Percentiles rank a stretch among this genome's conserved stretches.
phyloP scores from a whole-genome alignment of 2,797 vertebrate genomes.

The Chanos chanos region DNA sequence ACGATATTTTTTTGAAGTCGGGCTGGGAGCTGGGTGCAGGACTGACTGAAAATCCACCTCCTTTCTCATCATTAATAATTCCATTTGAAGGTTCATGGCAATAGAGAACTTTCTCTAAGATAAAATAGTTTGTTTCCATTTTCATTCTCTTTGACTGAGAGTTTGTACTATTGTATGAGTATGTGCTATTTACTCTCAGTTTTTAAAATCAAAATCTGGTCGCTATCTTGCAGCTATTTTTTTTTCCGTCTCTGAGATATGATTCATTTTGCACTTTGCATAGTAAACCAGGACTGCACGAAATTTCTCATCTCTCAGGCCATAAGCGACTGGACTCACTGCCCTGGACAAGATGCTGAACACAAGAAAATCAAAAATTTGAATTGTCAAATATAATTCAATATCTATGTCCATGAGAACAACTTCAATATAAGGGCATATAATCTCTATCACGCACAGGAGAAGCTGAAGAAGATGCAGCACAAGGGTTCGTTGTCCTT shows the following conservation, averaged over 20 bases:
- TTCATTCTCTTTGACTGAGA: too few relatives aligned
- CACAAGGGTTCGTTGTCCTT: slow-evolving; percentile 41
- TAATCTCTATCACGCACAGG: slow-evolving; percentile 33
- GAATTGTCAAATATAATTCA: slow-evolving; percentile 25
- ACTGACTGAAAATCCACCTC: too few relatives aligned
- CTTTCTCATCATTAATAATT: too few relatives aligned
- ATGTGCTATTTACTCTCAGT: too few relatives aligned
- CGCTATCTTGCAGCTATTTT: too few relatives aligned
- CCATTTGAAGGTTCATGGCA: too few relatives aligned
- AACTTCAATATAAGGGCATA: slow-evolving; percentile 39
- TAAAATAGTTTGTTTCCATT: too few relatives aligned
- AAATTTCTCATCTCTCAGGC: slow-evolving; percentile 45
- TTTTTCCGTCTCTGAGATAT: slow-evolving; percentile 8
- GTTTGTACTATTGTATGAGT: too few relatives aligned
- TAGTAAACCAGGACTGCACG: slow-evolving; percentile 12
- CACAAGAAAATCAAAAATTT: slow-evolving; percentile 40
- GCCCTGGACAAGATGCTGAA: slow-evolving; percentile 35
- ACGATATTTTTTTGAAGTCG: too few relatives aligned
- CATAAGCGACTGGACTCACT: slow-evolving; percentile 45
- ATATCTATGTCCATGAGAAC: slow-evolving; percentile 18
- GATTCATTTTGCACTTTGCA: slow-evolving; percentile 21
- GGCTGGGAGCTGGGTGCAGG: too few relatives aligned
- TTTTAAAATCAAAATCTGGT: too few relatives aligned
- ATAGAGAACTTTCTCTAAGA: too few relatives aligned
- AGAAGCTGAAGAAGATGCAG: slow-evolving; percentile 45